Evolutionary conservation across 2,888 invertebrate genomes (phyloP), one percentile per base, ranked within the genome.

Genomic region (Rhamnusium bicolor): DNA sequence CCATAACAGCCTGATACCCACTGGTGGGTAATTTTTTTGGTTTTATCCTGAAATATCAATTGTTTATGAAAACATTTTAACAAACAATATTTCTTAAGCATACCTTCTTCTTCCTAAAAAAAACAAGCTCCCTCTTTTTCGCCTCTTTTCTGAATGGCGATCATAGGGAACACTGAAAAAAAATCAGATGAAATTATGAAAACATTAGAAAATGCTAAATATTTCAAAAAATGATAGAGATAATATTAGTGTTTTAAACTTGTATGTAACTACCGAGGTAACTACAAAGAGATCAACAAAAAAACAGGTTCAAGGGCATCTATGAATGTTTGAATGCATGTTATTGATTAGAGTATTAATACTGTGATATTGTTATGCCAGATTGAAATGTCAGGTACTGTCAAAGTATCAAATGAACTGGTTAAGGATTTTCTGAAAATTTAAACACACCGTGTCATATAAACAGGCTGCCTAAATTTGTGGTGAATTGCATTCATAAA

Each of bases 21-120:
- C 83, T 93, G 93, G 89, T 96, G 96, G 27, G 90, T 87, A 54
- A 91, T 91, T 84, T 94, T 94, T 81, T 94, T 94, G 71, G 91
- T 92, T 88, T 95, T 95, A 86, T 94, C 94, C 94, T 95, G 68
- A 16, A 82, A 82, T 14, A 19, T 1, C 4, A 24, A 18, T 18
- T 32, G 12, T 60, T 16, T 46, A 27, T 7, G 8, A 32, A 19
- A 40, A 60, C 6, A n/a, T 7, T n/a, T 32, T 6, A 40, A 46
- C 12, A 40, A 14, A 16, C 7, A 32, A 8, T 49, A 61, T 29
- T 1, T n/a, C 21, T 69, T 12, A 53, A 32, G 70, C 66, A 49
- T 85, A 91, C 96, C 92, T 96, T 96, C 89, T 96, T 96, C 89
- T 96, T 97, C 79, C 96, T 93, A 87, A 96, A n/a, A n/a, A 97